Conservation (phyloP, 2,888 invertebrate species). For the Parapristionchus giblindavisi region DNA sequence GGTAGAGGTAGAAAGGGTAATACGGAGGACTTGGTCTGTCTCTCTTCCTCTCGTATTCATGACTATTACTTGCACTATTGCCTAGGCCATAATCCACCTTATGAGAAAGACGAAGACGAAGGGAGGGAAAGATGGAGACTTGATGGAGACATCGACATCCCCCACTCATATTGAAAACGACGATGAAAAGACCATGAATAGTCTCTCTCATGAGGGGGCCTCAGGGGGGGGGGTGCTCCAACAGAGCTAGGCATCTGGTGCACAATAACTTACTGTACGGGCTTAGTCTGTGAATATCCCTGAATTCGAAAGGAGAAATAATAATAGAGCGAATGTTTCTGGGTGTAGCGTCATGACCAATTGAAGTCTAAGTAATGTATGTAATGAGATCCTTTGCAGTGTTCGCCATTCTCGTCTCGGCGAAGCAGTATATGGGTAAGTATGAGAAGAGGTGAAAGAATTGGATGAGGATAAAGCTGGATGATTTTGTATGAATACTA, state of each 20-base stretch:
- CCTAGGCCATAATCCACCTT: constrained; percentile 26
- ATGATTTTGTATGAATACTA: not conserved
- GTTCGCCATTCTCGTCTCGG: constrained; percentile 69
- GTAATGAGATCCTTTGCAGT: too few species aligned
- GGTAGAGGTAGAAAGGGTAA: not conserved
- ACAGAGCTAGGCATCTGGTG: too few species aligned
- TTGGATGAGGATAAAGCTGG: not conserved
- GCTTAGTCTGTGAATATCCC: too few species aligned
- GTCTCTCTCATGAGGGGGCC: too few species aligned
- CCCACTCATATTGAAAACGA: not conserved
- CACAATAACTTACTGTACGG: too few species aligned
- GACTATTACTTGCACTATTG: constrained; percentile 33
- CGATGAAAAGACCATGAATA: not conserved
- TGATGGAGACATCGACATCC: not conserved
- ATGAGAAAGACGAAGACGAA: constrained; percentile 21
- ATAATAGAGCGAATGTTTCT: too few species aligned
- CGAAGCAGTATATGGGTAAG: constrained; percentile 68
- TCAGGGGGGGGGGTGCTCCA: too few species aligned
- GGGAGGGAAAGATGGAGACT: not conserved
- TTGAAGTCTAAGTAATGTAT: too few species aligned
- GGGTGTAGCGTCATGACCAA: too few species aligned
- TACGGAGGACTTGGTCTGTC: not conserved
- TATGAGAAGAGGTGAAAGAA: constrained; percentile 2
- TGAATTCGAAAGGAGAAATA: too few species aligned
- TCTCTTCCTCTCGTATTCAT: constrained; percentile 20